These are phyloP conservation scores for Octonoba sinensis DNA, from an alignment of 2,888 invertebrate species.

Conservation along the genomic window DNA sequence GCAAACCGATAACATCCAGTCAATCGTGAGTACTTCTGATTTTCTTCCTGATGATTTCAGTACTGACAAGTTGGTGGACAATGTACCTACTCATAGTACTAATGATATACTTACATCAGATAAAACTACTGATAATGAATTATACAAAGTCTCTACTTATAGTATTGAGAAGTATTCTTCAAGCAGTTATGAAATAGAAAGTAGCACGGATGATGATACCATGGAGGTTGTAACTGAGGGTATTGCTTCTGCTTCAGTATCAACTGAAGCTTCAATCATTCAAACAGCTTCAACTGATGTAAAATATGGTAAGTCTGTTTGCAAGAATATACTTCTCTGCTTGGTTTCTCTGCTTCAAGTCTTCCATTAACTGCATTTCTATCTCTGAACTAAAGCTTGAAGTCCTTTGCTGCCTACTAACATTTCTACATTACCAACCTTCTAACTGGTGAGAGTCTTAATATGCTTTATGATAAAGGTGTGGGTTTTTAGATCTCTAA, in stretches of 20 bases:
- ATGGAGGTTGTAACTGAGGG: conserved; percentile 31
- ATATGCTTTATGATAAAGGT: too few relatives aligned
- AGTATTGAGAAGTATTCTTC: conserved; percentile 40
- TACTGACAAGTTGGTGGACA: background rate
- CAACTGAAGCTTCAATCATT: conserved; percentile 13
- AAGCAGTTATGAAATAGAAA: conserved; percentile 20
- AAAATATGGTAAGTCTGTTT: conserved; percentile 49
- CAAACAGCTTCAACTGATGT: conserved; percentile 28
- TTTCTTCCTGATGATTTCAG: background rate
- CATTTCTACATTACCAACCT: conserved; percentile 2
- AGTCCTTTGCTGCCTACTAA: conserved; percentile 18
- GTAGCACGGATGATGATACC: conserved; percentile 17
- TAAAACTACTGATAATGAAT: conserved; percentile 44
- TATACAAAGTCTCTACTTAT: conserved; percentile 56
- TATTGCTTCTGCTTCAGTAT: conserved; percentile 44
- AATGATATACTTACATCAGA: conserved; percentile 24
- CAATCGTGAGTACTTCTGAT: conserved; percentile 1
- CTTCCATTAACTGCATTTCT: conserved; percentile 9
- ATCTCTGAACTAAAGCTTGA: background rate
- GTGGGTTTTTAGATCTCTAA: too few relatives aligned
- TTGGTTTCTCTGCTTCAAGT: conserved; percentile 40
- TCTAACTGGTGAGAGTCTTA: background rate
- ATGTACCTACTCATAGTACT: background rate
- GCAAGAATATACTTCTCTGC: conserved; percentile 40
- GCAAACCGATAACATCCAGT: background rate